Percentiles rank a stretch among this genome's conserved stretches.
phyloP scores from a whole-genome alignment of 2,888 invertebrate species.

The Netelia inedita region DNA sequence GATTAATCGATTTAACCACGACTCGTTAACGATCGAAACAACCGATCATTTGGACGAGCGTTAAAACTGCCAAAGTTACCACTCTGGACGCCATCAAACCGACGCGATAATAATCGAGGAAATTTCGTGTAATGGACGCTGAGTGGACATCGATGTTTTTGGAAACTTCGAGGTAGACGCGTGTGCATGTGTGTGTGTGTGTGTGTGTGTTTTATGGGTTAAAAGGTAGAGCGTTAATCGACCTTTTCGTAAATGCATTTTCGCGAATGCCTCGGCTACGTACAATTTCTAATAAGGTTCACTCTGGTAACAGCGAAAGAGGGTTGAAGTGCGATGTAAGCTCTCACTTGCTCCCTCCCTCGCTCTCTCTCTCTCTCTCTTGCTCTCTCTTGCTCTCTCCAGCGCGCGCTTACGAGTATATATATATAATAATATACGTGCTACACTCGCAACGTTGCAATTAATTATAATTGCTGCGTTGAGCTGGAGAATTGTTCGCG shows the following conservation, averaged over 20 bases:
- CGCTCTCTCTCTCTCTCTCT: no score
- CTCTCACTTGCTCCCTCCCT: neutral
- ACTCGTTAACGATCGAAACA: no score
- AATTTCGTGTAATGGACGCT: neutral
- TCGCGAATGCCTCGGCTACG: neutral
- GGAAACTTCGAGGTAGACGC: neutral
- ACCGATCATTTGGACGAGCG: no score
- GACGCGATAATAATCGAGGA: no score
- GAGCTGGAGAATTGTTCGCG: constrained; percentile 70
- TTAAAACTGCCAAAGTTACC: no score
- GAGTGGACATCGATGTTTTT: constrained; percentile 1
- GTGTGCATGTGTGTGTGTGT: no score
- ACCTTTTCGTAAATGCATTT: neutral
- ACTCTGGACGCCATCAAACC: no score
- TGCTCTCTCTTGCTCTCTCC: no score
- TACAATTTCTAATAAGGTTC: constrained; percentile 17
- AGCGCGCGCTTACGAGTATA: neutral
- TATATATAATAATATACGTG: neutral
- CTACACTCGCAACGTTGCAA: constrained; percentile 69
- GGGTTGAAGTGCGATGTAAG: constrained; percentile 6
- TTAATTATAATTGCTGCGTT: constrained; percentile 76
- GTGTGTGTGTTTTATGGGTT: no score
- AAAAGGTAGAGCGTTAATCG: neutral
- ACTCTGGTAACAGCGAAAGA: constrained; percentile 4
- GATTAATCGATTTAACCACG: no score